A percentile compares a stretch with the other conserved stretches of the same genome.
These are phyloP conservation scores for Diplosoma virens DNA, from an alignment of 23 tunicate genomes.

Conservation along the genomic window DNA sequence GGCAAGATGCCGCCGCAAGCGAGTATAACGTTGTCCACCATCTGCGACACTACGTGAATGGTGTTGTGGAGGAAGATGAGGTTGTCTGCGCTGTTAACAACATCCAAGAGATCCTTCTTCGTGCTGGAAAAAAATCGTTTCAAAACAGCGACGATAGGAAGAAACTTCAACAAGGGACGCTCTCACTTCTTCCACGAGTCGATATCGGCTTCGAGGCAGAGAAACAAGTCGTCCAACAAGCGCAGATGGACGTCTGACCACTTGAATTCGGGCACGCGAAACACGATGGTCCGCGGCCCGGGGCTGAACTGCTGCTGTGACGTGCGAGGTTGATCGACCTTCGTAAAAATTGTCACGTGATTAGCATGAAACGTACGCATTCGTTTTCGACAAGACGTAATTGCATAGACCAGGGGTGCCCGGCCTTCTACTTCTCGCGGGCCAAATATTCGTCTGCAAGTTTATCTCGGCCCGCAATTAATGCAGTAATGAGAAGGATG, in stretches of 20 bases:
- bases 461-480: no score
- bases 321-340: neutral
- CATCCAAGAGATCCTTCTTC: constrained; percentile 31
- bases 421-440: no score
- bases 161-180: neutral
- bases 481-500: no score
- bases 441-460: no score
- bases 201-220: constrained; percentile 74
- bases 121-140: constrained; percentile 40
- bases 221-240: constrained; percentile 78
- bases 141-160: no score
- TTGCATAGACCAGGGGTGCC: no score
- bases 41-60: constrained; percentile 86
- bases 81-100: constrained; percentile 65
- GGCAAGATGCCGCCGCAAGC: constrained; percentile 99
- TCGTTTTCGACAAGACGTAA: no score
- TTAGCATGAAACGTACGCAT: no score
- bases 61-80: constrained; percentile 88
- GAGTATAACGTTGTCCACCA: constrained; percentile 83
- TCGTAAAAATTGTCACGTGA: no score
- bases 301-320: constrained; percentile 87
- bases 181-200: constrained; percentile 74
- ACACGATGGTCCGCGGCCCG: constrained; percentile 91
- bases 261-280: constrained; percentile 95
- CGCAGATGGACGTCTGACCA: constrained; percentile 90